Conservation (phyloP, 2,113 vertebrate genomes). For the Tyrannus savana region DNA sequence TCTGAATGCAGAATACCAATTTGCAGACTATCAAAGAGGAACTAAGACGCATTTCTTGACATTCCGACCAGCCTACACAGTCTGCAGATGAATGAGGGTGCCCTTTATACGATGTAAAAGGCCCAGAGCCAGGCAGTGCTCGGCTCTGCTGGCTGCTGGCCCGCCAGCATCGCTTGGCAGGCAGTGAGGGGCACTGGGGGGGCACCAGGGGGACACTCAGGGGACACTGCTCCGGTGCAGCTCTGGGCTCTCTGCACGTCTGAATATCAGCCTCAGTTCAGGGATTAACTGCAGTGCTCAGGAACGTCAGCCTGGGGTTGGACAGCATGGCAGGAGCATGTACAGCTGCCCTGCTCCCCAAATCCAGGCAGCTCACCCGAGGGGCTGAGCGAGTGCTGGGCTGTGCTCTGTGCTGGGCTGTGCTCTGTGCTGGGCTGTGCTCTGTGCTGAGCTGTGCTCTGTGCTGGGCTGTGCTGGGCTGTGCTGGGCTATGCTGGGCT, state of each 20-base stretch:
- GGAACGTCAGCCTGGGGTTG: background rate
- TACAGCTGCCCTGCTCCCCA: background rate
- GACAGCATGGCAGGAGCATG: fast-evolving
- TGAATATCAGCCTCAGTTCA: background rate
- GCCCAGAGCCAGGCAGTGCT: background rate
- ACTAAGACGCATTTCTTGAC: constrained; percentile 38
- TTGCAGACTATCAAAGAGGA: constrained; percentile 27
- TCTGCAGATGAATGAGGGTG: constrained; percentile 54
- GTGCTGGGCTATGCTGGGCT: no score
- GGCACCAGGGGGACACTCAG: background rate
- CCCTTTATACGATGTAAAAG: background rate
- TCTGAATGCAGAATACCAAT: background rate
- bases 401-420: no score
- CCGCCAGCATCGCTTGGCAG: background rate
- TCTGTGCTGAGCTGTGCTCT: no score
- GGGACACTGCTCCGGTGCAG: background rate
- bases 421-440: no score
- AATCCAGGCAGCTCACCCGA: fast-evolving
- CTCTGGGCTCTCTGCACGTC: background rate
- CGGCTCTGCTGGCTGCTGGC: constrained; percentile 40
- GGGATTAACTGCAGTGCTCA: background rate
- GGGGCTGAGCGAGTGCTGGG: background rate
- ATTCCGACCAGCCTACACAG: constrained; percentile 31
- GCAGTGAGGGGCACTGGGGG: background rate
- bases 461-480: no score